Base-by-base conservation (phyloP, 2,888 invertebrate species). In the Xanthia togata region DNA sequence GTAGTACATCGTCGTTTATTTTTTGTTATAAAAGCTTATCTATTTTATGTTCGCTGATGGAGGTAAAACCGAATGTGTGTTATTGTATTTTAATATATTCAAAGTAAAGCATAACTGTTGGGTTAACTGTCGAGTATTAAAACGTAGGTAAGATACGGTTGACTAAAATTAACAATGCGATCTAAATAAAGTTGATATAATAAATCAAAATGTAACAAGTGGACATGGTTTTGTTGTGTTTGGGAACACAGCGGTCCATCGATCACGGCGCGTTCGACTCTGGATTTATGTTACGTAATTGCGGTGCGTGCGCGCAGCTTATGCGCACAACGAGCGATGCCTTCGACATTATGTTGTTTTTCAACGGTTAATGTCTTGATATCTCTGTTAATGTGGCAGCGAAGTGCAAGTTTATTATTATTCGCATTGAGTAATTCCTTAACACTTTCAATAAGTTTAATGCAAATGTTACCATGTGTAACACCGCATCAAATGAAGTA, bases 221-320 rank as follows among this genome's bases (percentile, higher is more conserved):
- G 91, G 90, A 93, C 93, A 92, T 90, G 91, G 92, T 93, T 92
- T 93, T 89, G 92, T 90, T 92, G 90, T 90, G 90, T 92, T 92
- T 92, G 90, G 89, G 91, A 91, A 91, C 90, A 89, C 90, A 89
- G 87, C 89, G 91, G 89, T 90, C 93, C 93, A 95, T 95, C 95
- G 94, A 95, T 95, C 95, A 95, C 94, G 90, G 91, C 90, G 91
- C 92, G 91, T 91, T 93, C 92, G 89, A 90, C 85, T 92, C 92
- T 92, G 94, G 92, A 95, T 95, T 95, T 95, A 95, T 95, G 95
- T 94, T 93, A 93, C 93, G 94, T 95, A 95, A 95, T 95, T 95
- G 93, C 93, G 93, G 93, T 93, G 92, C 92, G 93, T 93, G 92
- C 92, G 93, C 85, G 85, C 89, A 83, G 73, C 65, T 85, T 83